Base-by-base conservation (phyloP, 2,113 vertebrate species). In the Zosterops lateralis region DNA sequence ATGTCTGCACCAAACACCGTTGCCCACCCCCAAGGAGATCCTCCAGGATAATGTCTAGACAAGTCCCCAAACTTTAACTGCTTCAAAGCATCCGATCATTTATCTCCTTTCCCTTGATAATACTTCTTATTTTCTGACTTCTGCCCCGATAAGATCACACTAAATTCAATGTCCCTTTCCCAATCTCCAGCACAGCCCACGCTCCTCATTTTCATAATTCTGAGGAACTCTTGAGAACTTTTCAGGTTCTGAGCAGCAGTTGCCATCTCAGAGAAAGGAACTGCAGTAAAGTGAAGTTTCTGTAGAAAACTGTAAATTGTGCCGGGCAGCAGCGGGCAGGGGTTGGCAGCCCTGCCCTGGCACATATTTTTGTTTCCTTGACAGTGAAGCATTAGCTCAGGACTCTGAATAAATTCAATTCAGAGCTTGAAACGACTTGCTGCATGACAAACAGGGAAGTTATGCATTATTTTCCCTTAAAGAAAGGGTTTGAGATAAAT, bases 261-360 rank as follows among this genome's bases (percentile, higher is more conserved):
- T 75, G 26, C 38, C 40, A 65, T 13, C 67, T 38, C 71, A 32
- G 26, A 85, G 40, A 25, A 17, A 44, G 14, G 16, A 47, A 21
- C 29, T 9, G 19, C 22, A 34, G 45, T 0, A 7, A 50, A 17
- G 0, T 3, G 36, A 25, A 60, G 32, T n/a, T 17, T 8, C 17
- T 18, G 38, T 38, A 38, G 38, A 38, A 38, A 38, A 38, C 38
- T 38, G 38, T 38, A 38, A 38, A 38, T 38, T 4, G 40, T 11
- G 38, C 1, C 26, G 1, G 12, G 78, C 36, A 57, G 76, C 76
- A 74, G 51, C 44, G 10, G 44, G 29, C 54, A 68, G 50, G 24
- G 53, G 40, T 5, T 22, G 25, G 66, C 70, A 89, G 79, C 84
- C 56, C 34, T 47, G 61, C 18, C 65, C 53, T 45, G 11, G 38